Base-by-base conservation (phyloP, 92 coral and sea anemone genomes). In the Paragorgia papillata region DNA sequence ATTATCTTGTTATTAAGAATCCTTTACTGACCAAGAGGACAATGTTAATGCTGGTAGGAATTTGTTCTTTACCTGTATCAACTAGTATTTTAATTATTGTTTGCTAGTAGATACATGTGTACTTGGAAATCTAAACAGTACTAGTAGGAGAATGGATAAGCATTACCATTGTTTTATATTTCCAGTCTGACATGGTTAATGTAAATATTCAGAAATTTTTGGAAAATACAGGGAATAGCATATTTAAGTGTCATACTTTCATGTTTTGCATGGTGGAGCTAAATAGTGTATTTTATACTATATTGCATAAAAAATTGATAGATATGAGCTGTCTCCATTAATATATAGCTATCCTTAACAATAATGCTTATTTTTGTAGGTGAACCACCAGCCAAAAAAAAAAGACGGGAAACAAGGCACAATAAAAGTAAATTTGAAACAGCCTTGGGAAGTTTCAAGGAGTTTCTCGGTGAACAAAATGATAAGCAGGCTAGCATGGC, bases 21-120 rank as follows among this genome's bases (percentile, higher is more conserved):
- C 53, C 9, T 46, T 46, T 46, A 46, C 53, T 46, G 53, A 46
- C 53, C 53, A 46, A 15, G 53, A 46, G n/a, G 53, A 46, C n/a
- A 46, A 46, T 46, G 43, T 37, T 4, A 46, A 15, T n/a, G n/a
- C n/a, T 46, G 53, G 53, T 46, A 46, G 9, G 53, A 6, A 46
- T 46, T 7, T 15, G 12, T 12, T 37, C 43, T 5, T 37, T 37
- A 5, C 12, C 43, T 37, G 43, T 12, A 37, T 12, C 43, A 37
- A 37, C 5, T 4, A 37, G 43, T 37, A 12, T 37, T 37, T 5
- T 4, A 37, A 37, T 37, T 12, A 37, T 5, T 37, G 43, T 12
- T 37, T 12, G 5, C 6, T 4, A 12, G 6, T 12, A 12, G 12
- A 37, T 37, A 37, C 12, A n/a, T n/a, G n/a, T n/a, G n/a, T n/a